Base-by-base conservation (phyloP, 2,797 vertebrate species). In the Sebastes steindachneri region DNA sequence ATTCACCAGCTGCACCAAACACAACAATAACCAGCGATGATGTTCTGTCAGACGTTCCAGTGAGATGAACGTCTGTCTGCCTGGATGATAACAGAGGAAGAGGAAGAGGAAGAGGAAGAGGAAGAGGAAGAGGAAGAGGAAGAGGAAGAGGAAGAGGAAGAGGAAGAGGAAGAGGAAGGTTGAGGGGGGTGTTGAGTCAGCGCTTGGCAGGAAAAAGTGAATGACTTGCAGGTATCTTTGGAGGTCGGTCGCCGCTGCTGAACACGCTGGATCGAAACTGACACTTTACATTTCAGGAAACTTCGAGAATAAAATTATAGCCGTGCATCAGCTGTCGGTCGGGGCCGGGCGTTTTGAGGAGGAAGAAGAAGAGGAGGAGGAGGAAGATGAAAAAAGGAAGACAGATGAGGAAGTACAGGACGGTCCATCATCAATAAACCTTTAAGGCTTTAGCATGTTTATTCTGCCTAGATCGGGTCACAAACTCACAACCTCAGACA, bases 171-270 rank as follows among this genome's bases (percentile, higher is more conserved):
- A 41, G 37, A 41, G 37, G 37, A 70, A 25, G 60, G 4, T 41
- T 41, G 37, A 41, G 5, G 37, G 10, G 3, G 1, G 35, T 17
- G 80, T 1, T 11, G 79, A 91, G 68, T 91, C 88, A 91, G 85
- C 78, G 2, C 28, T 88, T 82, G 75, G 80, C 75, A 54, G 37
- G 45, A 58, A 63, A 77, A 71, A 66, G 9, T 23, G 31, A 69
- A 85, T 77, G 90, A 86, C 81, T 84, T 64, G 10, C 84, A 86
- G 88, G 84, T 84, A 68, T 65, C 9, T 80, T 29, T 83, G 31
- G 71, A 84, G 75, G 74, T 73, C 28, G 4, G 4, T 26, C 33
- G 11, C 35, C 15, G 0, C 31, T 7, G 67, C 45, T 63, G 66
- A 73, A 53, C 17, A 51, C 19, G 19, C 60, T 3, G 65, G 1